These are phyloP conservation scores for Erythrocercus mccallii DNA, from an alignment of 2,113 vertebrate genomes.

Conservation along the genomic window DNA sequence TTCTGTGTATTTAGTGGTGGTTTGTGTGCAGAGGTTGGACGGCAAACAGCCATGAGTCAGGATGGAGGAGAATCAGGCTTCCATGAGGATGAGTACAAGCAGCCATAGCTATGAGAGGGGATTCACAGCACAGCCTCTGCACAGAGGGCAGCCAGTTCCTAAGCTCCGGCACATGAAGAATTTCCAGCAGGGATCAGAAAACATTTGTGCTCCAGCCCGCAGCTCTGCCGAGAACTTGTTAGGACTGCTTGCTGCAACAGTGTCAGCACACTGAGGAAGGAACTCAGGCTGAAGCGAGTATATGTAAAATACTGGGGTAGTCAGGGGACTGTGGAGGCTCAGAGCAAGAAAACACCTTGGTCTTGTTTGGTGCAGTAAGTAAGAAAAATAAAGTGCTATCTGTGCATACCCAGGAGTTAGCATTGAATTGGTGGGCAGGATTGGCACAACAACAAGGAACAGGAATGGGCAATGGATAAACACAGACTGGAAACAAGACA, in stretches of 20 bases:
- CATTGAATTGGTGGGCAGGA: neutral
- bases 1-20: neutral
- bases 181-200: neutral
- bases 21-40: neutral
- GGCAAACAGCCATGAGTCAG: fast-evolving
- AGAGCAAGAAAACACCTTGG: neutral
- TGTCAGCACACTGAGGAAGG: neutral
- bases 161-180: neutral
- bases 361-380: neutral
- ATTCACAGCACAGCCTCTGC: neutral
- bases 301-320: neutral
- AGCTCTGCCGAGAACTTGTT: neutral
- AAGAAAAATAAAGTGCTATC: neutral
- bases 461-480: neutral
- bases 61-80: neutral
- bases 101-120: neutral
- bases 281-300: neutral
- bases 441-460: neutral
- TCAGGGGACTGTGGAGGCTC: neutral
- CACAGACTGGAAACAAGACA: neutral
- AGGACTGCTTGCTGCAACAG: neutral
- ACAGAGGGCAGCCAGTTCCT: fast-evolving
- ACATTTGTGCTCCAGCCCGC: neutral
- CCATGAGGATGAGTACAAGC: fast-evolving
- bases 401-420: neutral